phyloP scores from a whole-genome alignment of 2,113 vertebrate genomes.

The Prinia subflava region DNA sequence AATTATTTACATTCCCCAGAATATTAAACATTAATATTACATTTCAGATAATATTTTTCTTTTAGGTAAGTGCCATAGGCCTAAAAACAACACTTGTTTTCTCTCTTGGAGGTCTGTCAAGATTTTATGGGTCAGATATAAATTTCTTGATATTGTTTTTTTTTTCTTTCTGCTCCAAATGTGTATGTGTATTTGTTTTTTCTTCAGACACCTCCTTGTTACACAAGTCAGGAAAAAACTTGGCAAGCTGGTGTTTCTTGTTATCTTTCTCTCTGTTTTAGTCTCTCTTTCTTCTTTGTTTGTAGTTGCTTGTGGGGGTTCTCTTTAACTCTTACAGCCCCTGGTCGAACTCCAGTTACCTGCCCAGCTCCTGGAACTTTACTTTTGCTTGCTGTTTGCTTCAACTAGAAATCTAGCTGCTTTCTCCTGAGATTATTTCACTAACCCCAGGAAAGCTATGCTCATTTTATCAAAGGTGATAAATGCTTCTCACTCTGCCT shows the following conservation, averaged over 20 bases:
- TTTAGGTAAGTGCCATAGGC: not conserved
- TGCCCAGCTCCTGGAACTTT: not conserved
- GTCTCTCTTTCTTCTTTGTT: not conserved
- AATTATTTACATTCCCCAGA: not conserved
- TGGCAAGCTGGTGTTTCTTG: not conserved
- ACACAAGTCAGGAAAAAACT: not conserved
- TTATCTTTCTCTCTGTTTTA: not conserved
- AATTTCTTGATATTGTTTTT: not conserved
- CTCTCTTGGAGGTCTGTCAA: not conserved
- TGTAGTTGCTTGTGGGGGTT: not conserved
- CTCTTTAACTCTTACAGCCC: not conserved
- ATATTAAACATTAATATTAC: not conserved
- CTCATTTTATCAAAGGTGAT: not conserved
- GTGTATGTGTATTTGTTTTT: not conserved
- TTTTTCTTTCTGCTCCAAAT: not conserved
- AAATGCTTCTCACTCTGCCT: not conserved
- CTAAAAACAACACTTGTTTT: not conserved
- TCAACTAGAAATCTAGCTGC: not conserved
- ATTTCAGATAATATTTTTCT: not conserved
- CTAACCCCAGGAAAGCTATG: not conserved
- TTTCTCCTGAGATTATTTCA: slow-evolving; percentile 12
- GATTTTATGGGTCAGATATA: not conserved
- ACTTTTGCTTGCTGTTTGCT: not conserved
- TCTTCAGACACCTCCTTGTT: not conserved
- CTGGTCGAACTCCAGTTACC: not conserved